Evolutionary conservation across 2,797 vertebrate genomes (phyloP).

Genomic region (Parambassis ranga): DNA sequence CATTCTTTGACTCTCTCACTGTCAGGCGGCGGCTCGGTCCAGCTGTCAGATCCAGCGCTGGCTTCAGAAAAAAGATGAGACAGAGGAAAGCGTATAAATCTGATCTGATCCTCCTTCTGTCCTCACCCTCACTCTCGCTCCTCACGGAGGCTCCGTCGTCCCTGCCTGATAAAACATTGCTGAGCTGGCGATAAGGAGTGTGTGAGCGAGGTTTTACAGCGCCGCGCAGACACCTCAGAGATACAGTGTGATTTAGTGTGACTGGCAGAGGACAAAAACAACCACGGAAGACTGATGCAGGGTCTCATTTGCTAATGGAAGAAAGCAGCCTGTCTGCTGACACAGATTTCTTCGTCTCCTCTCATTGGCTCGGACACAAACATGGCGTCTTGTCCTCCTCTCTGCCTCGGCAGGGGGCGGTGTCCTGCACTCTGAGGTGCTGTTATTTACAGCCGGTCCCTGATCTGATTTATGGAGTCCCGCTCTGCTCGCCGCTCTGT

Average conservation of each 20-base stretch:
- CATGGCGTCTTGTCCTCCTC: constrained; percentile 21
- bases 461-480: constrained; percentile 36
- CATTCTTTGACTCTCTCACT: constrained; percentile 9
- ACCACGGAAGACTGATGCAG: constrained; percentile 38
- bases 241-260: constrained; percentile 43
- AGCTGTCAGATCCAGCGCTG: no score
- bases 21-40: no score
- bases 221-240: constrained; percentile 10
- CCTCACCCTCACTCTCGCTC: constrained; percentile 57
- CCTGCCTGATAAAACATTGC: constrained; percentile 25
- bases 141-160: constrained; percentile 51
- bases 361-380: background rate
- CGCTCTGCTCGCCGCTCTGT: constrained; percentile 13
- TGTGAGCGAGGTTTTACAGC: constrained; percentile 36
- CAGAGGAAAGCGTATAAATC: background rate
- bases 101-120: background rate
- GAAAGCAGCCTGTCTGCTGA: constrained; percentile 27
- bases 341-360: background rate
- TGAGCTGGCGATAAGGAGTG: constrained; percentile 11
- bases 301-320: constrained; percentile 49
- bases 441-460: constrained; percentile 30
- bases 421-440: background rate
- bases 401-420: background rate
- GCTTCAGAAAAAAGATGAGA: no score
- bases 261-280: constrained; percentile 34